Evolutionary conservation across 2,888 invertebrate genomes (phyloP).

Genomic region (Trichopoda pennipes): DNA sequence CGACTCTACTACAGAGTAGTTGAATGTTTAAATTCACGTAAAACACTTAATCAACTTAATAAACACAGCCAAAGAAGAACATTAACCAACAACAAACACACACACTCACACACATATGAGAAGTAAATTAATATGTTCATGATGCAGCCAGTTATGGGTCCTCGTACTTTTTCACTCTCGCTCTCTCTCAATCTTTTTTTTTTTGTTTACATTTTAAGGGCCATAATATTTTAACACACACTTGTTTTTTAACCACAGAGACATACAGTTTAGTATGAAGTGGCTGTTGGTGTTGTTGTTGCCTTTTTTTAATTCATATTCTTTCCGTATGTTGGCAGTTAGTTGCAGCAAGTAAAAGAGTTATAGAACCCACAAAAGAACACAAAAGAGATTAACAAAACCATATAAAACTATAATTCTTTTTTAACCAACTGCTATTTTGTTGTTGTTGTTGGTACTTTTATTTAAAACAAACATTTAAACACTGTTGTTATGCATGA

Average conservation of each 20-base stretch:
- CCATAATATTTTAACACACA: constrained; percentile 51
- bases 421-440: constrained; percentile 29
- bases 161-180: neutral
- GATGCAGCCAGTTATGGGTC: neutral
- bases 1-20: constrained; percentile 23
- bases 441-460: constrained; percentile 1
- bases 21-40: constrained; percentile 58
- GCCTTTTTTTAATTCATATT: constrained; percentile 19
- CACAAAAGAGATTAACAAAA: constrained; percentile 48
- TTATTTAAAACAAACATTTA: constrained; percentile 3
- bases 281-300: constrained; percentile 30
- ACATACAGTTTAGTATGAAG: constrained; percentile 41
- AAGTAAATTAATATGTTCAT: constrained; percentile 2
- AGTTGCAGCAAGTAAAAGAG: constrained; percentile 10
- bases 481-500: constrained; percentile 17
- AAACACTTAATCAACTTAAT: constrained; percentile 66
- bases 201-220: constrained; percentile 8
- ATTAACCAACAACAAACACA: constrained; percentile 23
- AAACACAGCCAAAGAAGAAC: constrained; percentile 48
- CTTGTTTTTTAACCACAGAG: constrained; percentile 52
- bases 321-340: neutral
- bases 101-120: neutral
- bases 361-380: constrained; percentile 11
- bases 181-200: too few relatives aligned
- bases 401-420: constrained; percentile 64